Base-by-base conservation (phyloP, 2,888 invertebrate genomes). In the Phytoseiulus persimilis region DNA sequence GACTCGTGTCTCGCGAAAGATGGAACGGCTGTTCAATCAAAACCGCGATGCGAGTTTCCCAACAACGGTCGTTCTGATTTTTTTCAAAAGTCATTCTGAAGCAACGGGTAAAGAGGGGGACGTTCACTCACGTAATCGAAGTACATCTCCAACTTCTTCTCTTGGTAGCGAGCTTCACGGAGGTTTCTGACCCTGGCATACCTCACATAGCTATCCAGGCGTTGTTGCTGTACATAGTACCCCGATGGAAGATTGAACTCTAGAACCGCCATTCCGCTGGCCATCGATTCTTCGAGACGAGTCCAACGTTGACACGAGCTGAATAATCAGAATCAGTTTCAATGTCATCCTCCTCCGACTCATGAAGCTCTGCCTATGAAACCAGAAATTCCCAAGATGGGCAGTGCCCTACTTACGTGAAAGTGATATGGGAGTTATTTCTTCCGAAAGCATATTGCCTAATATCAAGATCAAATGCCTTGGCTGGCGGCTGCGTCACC, bases 361-460 rank as follows among this genome's bases (percentile, higher is more conserved):
- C 83, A 33, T 18, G 32, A 83, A 31, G 1, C 28, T 14, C 31
- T 23, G 9, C 31, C 31, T 6, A 9, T 31, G 9, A 1, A 32
- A 31, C 33, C 45, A 6, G 32, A 23, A 23, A 39, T 32, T 33
- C 5, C 2, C 28, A 87, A 31, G 32, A 31, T 14, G 9, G 33
- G 1, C 3, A n/a, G 23, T 18, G 84, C 6, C 18, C 33, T 84
- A 84, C 87, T 31, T 23, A 87, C 87, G 87, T 87, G 93, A 96
- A 96, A 87, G 95, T 95, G 92, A 98, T 96, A 92, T 96, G 96
- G 92, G 98, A 98, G 94, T 96, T 96, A 94, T 98, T 98, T 92
- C 97, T 94, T 90, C 98, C 98, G 92, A 95, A 94, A 93, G 95
- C 96, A 92, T 95, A 94, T 83, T 96, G 96, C 91, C 94, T 94